A percentile compares a stretch with the other conserved stretches of the same genome.
Evolutionary conservation across 2,888 invertebrate species (phyloP).

Genomic region (Pegoplata infirma): DNA sequence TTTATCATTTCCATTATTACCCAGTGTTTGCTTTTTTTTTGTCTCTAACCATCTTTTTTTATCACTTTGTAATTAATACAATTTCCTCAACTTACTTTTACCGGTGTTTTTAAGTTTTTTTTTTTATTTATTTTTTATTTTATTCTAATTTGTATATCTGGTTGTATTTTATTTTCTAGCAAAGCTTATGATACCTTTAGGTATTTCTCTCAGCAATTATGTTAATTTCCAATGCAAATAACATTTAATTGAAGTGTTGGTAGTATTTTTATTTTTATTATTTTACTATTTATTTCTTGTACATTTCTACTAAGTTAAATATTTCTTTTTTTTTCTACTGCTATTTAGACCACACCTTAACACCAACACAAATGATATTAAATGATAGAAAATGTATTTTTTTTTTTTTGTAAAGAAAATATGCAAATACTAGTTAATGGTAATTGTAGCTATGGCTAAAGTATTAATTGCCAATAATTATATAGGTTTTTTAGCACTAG

Average conservation of each 20-base stretch:
- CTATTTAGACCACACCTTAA: slow-evolving; percentile 57
- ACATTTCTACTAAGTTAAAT: slow-evolving; percentile 1
- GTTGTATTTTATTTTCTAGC: slow-evolving; percentile 21
- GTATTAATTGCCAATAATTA: slow-evolving; percentile 76
- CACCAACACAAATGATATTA: slow-evolving; percentile 45
- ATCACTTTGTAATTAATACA: slow-evolving; percentile 55
- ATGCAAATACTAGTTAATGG: slow-evolving; percentile 58
- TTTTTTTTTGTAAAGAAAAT: slow-evolving; percentile 47
- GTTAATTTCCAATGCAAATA: slow-evolving; percentile 77
- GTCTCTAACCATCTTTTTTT: slow-evolving; percentile 33
- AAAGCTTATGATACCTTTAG: slow-evolving; percentile 53
- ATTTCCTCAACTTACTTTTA: slow-evolving; percentile 44
- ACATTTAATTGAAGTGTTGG: slow-evolving; percentile 76
- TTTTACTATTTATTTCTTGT: slow-evolving; percentile 26
- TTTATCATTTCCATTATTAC: slow-evolving; percentile 6
- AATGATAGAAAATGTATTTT: slow-evolving; percentile 42
- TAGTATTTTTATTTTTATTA: slow-evolving; percentile 37
- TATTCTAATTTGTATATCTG: slow-evolving; percentile 62
- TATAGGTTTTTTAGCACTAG: slow-evolving; percentile 71
- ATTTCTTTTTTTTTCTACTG: slow-evolving; percentile 10
- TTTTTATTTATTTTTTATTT: slow-evolving; percentile 7
- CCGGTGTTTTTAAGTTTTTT: no score
- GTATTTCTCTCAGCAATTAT: slow-evolving; percentile 73
- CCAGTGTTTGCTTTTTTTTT: slow-evolving; percentile 7
- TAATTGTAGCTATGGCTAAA: slow-evolving; percentile 57